Percentiles rank a stretch among this genome's conserved stretches.
These are phyloP conservation scores for Philonicus albiceps DNA, from an alignment of 2,888 invertebrate species.

Conservation along the genomic window DNA sequence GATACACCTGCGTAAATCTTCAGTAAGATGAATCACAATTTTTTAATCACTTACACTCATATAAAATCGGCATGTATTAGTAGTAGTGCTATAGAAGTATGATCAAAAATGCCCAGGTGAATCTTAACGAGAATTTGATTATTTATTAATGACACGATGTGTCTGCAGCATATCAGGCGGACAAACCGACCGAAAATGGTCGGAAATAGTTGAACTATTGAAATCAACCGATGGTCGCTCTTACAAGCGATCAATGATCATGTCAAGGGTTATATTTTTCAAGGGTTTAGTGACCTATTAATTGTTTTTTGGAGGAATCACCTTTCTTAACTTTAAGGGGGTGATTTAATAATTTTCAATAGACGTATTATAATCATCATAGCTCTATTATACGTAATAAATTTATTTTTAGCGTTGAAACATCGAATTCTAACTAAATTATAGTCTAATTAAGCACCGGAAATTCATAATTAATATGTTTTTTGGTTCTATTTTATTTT, in stretches of 20 bases:
- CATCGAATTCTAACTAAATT: too few species aligned
- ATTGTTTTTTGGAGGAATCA: not conserved
- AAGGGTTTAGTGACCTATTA: not conserved
- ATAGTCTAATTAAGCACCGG: too few species aligned
- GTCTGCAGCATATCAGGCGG: not conserved
- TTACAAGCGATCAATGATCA: not conserved
- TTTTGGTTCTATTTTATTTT: too few species aligned
- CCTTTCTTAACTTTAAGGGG: not conserved
- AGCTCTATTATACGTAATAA: too few species aligned
- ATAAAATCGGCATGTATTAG: not conserved
- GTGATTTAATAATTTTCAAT: not conserved
- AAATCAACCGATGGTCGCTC: not conserved
- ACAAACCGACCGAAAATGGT: not conserved
- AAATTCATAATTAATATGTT: too few species aligned
- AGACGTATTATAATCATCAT: too few species aligned
- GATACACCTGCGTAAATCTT: not conserved
- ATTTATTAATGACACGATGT: constrained; percentile 52
- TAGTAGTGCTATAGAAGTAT: not conserved
- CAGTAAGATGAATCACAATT: not conserved
- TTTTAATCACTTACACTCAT: not conserved
- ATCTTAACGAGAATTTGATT: constrained; percentile 53
- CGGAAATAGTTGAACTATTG: not conserved
- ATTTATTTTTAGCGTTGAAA: too few species aligned
- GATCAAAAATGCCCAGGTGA: not conserved
- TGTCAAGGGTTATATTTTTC: not conserved